phyloP scores from a whole-genome alignment of 2,113 vertebrate species.

The Erythrolamprus reginae region DNA sequence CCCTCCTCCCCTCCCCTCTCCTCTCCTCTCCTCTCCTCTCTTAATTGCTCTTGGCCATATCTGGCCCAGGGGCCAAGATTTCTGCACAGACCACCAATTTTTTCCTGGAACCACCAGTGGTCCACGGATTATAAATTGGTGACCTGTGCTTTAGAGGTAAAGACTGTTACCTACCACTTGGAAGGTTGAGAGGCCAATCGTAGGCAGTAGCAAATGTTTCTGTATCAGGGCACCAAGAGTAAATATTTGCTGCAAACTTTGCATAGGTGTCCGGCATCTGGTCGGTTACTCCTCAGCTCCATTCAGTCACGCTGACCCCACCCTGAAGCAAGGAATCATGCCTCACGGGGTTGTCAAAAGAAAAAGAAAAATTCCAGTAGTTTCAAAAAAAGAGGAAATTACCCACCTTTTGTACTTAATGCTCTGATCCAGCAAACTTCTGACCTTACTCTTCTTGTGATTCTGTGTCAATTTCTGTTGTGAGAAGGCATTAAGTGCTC shows the following conservation, averaged over 20 bases:
- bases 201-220: background rate
- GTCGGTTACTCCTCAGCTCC: background rate
- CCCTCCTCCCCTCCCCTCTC: too few relatives aligned
- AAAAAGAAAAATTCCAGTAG: background rate
- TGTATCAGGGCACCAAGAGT: background rate
- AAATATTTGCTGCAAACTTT: background rate
- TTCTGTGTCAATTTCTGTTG: accelerated
- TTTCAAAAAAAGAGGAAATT: background rate
- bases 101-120: too few relatives aligned
- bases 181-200: background rate
- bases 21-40: too few relatives aligned
- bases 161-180: background rate
- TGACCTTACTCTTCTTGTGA: background rate
- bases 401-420: background rate
- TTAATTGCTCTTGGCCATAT: too few relatives aligned
- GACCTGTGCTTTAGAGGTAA: too few relatives aligned
- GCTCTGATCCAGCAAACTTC: background rate
- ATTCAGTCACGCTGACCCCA: background rate
- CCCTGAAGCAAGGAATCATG: background rate
- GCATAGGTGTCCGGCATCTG: background rate
- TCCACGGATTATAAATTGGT: too few relatives aligned
- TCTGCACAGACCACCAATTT: too few relatives aligned
- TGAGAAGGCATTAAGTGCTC: background rate
- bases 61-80: too few relatives aligned
- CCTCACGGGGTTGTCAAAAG: background rate